Conservation (phyloP, 2,113 vertebrate genomes). For the Saccopteryx leptura region DNA sequence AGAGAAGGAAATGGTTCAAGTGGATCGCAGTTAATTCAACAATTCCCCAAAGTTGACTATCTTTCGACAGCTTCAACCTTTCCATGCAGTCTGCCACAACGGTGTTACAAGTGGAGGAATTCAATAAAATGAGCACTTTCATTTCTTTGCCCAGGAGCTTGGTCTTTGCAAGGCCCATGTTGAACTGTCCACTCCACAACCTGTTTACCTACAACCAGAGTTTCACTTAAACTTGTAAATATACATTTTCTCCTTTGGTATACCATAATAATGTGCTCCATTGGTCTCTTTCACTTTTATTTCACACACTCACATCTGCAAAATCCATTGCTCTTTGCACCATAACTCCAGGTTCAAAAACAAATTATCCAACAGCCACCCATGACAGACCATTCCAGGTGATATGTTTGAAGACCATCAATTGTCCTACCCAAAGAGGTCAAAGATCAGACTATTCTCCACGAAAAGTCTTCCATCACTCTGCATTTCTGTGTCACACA, state of each 20-base stretch:
- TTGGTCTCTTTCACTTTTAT: slow-evolving; percentile 40
- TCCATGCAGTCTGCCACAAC: slow-evolving; percentile 22
- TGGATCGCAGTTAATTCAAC: not conserved
- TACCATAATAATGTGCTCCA: slow-evolving; percentile 44
- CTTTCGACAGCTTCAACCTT: slow-evolving; percentile 38
- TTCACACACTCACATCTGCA: slow-evolving; percentile 58
- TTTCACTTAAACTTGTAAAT: slow-evolving; percentile 33
- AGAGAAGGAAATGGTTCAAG: slow-evolving; percentile 7
- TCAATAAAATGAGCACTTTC: not conserved
- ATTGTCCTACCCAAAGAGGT: slow-evolving; percentile 19
- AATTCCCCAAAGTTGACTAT: not conserved
- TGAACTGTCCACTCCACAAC: not conserved
- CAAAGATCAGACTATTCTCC: slow-evolving; percentile 60
- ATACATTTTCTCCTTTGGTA: not conserved
- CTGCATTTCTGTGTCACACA: slow-evolving; percentile 45
- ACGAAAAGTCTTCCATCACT: slow-evolving; percentile 39
- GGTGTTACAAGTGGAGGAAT: not conserved
- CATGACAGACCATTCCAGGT: slow-evolving; percentile 57
- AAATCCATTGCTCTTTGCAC: slow-evolving; percentile 77
- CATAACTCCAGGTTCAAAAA: slow-evolving; percentile 75
- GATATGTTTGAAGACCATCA: slow-evolving; percentile 68
- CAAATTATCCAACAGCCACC: slow-evolving; percentile 62
- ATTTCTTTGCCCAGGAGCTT: slow-evolving; percentile 19
- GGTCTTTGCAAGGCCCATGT: not conserved
- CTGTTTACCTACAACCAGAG: not conserved